phyloP scores from a whole-genome alignment of 64 coral and sea anemone species.

The Orbicella faveolata region DNA sequence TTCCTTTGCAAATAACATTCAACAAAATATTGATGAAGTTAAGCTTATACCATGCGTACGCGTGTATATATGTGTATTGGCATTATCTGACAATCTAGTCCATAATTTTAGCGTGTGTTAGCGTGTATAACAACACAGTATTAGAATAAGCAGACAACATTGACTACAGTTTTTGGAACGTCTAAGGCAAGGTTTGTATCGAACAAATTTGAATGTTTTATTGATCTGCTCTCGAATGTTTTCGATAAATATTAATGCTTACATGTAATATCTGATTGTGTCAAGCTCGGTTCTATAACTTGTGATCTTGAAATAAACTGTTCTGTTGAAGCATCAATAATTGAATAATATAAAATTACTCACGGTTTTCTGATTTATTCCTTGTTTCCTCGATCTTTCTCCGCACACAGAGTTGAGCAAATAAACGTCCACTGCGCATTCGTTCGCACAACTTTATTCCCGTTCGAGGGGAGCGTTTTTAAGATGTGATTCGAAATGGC shows the following conservation, averaged over 20 bases:
- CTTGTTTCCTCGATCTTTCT: neutral
- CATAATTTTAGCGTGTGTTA: no score
- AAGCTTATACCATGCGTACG: neutral
- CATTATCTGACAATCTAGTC: no score
- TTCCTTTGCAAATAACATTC: neutral
- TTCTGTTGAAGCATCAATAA: conserved; percentile 10
- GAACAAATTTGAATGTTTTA: neutral
- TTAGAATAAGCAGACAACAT: no score
- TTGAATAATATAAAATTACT: neutral
- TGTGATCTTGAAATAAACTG: neutral
- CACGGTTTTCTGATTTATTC: neutral
- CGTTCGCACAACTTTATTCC: neutral
- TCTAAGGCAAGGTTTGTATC: neutral
- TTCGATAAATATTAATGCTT: neutral
- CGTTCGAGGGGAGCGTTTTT: neutral
- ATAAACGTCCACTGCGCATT: neutral
- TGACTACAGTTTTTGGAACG: neutral
- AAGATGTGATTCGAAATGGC: neutral
- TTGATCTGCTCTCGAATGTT: neutral
- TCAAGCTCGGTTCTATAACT: neutral
- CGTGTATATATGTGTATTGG: no score
- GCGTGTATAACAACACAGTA: no score
- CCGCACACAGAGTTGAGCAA: neutral
- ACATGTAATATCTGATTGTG: neutral
- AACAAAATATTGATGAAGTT: neutral